Evolutionary conservation across 2,888 invertebrate genomes (phyloP).

Genomic region (Polia nebulosa): DNA sequence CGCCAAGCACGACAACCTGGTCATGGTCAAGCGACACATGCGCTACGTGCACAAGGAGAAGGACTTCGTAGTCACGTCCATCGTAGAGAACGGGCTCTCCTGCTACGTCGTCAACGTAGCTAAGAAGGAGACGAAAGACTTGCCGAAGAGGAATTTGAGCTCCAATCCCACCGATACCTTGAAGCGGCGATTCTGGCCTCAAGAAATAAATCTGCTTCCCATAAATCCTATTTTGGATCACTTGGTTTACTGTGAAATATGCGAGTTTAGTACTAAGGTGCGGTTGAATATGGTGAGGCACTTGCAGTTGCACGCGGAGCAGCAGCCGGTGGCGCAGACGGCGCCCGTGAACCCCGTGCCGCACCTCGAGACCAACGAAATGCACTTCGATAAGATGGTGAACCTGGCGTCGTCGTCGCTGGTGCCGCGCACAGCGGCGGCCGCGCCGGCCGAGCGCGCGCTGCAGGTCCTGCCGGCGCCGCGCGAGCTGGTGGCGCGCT

Average conservation of each 20-base stretch:
- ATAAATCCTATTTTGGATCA: constrained; percentile 92
- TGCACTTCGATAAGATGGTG: constrained; percentile 96
- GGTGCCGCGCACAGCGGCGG: constrained; percentile 64
- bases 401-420: constrained; percentile 95
- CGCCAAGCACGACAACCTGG: constrained; percentile 40
- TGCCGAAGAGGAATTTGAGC: constrained; percentile 66
- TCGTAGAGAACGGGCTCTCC: constrained; percentile 8
- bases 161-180: constrained; percentile 60
- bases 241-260: constrained; percentile 92
- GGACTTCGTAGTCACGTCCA: constrained; percentile 25
- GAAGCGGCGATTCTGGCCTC: constrained; percentile 87
- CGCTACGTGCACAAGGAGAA: constrained; percentile 65
- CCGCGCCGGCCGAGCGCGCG: constrained; percentile 46
- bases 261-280: constrained; percentile 93
- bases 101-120: constrained; percentile 17
- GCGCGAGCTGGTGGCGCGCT: constrained; percentile 72
- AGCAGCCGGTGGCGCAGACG: constrained; percentile 92
- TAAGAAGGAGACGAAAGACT: constrained; percentile 42
- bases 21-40: constrained; percentile 70
- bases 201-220: constrained; percentile 92
- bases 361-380: constrained; percentile 94
- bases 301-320: constrained; percentile 92
- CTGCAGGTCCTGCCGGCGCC: no score
- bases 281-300: constrained; percentile 94
- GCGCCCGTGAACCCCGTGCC: constrained; percentile 96